phyloP scores from a whole-genome alignment of 2,797 vertebrate genomes.

The Periophthalmus magnuspinnatus region DNA sequence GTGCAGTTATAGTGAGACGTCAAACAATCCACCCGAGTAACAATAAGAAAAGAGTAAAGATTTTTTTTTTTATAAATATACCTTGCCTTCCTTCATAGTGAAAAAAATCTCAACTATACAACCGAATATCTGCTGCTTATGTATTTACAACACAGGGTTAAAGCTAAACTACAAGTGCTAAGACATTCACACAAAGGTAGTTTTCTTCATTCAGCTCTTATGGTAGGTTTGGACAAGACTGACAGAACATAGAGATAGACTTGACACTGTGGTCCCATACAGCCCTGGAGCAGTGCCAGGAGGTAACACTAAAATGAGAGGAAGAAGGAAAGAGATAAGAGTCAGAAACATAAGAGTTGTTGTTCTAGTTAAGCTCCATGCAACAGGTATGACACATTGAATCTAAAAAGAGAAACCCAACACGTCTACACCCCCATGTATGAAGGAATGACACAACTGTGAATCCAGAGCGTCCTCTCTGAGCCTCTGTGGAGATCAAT shows the following conservation, averaged over 20 bases:
- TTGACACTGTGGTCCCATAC: constrained; percentile 63
- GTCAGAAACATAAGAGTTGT: constrained; percentile 29
- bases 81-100: constrained; percentile 23
- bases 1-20: constrained; percentile 21
- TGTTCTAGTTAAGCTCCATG: constrained; percentile 40
- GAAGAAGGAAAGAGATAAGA: constrained; percentile 16
- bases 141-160: constrained; percentile 16
- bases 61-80: not conserved
- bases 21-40: constrained; percentile 18
- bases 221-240: constrained; percentile 45
- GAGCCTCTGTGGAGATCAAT: constrained; percentile 32
- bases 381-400: constrained; percentile 27
- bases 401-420: constrained; percentile 40
- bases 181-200: constrained; percentile 14
- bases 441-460: constrained; percentile 28
- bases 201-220: constrained; percentile 75
- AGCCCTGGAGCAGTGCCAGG: constrained; percentile 40
- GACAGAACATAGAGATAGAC: constrained; percentile 21
- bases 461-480: constrained; percentile 22
- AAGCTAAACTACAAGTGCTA: constrained; percentile 15
- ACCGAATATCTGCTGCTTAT: constrained; percentile 15
- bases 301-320: constrained; percentile 30
- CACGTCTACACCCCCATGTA: constrained; percentile 31
- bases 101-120: constrained; percentile 10
- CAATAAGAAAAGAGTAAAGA: not conserved